Base-by-base conservation (phyloP, 2,113 vertebrate species). In the Alethe castanea region DNA sequence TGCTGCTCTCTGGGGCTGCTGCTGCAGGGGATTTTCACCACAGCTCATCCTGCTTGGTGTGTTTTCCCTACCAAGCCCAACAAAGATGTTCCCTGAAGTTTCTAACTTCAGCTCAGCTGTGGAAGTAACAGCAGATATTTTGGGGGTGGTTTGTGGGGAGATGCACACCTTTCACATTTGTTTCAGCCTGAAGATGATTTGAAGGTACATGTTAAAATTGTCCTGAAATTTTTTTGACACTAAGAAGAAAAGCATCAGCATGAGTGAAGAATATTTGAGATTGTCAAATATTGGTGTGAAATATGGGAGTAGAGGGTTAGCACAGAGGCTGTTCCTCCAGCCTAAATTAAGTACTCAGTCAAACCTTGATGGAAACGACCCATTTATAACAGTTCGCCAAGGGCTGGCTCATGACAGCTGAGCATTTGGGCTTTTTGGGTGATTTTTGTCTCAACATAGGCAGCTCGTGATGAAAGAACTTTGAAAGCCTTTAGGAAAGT, bases 211-310 rank as follows among this genome's bases (percentile, higher is more conserved):
- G 88, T 71, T 71, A 72, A 82, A 69, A 53, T 65, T 90, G 93
- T 61, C 53, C 45, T n/a, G 53, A 48, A 45, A 12, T 72, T 64
- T 89, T 87, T 87, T 69, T 92, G 62, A 80, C 78, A 61, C 59
- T 26, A 42, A 79, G 28, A 36, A 82, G 70, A 54, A 80, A 89
- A 82, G 54, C 48, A 91, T 87, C 78, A 66, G 45, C 33, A 18
- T 11, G 4, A 94, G 81, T 29, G 53, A 48, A 88, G 83, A 56
- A 56, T 38, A 59, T 66, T 70, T 47, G 57, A 84, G 62, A 91
- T 44, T 90, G 91, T 96, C 88, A 91, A 59, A 35, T 59, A 59
- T 59, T 54, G 64, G 78, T 90, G 84, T 92, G 95, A 95, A 96
- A 88, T 80, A 54, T 2, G 20, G 65, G 71, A 64, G 23, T 5